Base-by-base conservation (phyloP, 2,797 vertebrate genomes). In the Thalassophryne amazonica region DNA sequence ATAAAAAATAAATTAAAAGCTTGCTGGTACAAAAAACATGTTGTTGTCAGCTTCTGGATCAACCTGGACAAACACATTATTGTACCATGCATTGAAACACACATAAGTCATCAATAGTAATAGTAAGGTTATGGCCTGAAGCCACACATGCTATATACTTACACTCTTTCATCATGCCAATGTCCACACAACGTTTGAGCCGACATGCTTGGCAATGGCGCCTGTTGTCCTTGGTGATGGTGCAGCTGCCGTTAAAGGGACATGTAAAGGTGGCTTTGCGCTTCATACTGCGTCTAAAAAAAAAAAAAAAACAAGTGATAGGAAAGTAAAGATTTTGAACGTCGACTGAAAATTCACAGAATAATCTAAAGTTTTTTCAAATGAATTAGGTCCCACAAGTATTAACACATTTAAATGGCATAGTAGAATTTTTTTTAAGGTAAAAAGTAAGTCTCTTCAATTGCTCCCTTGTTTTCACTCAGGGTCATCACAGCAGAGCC, bases 161-260 rank as follows among this genome's bases (percentile, higher is more conserved):
- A 98, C 95, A 98, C 72, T 98, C 87, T 80, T 89, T 89, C 87
- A 89, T 89, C 87, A 89, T 89, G 80, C 87, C 87, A 46, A 89
- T 89, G 77, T 89, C 87, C 77, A 89, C 82, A 30, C 87, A 99
- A 80, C 95, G 96, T 47, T 95, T 96, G 57, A 98, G 94, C 14
- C 96, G 86, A 71, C 96, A 99, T 33, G 96, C 92, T 86, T 99
- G 97, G 90, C 97, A 99, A 84, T 99, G 96, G 28, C 96, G 91
- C 47, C 96, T 89, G 91, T 98, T 99, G 88, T 98, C 96, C 89
- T 97, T 98, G 88, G 96, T 98, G 90, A 99, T 99, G 69, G 81
- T 85, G 77, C 96, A 98, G 86, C 92, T 94, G 7, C 93, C 90
- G 0, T 88, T 97, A 86, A 98, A 98, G 7, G 95, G 96, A 59